Base-by-base conservation (phyloP, 2,113 vertebrate genomes). In the Chrysemys picta region DNA sequence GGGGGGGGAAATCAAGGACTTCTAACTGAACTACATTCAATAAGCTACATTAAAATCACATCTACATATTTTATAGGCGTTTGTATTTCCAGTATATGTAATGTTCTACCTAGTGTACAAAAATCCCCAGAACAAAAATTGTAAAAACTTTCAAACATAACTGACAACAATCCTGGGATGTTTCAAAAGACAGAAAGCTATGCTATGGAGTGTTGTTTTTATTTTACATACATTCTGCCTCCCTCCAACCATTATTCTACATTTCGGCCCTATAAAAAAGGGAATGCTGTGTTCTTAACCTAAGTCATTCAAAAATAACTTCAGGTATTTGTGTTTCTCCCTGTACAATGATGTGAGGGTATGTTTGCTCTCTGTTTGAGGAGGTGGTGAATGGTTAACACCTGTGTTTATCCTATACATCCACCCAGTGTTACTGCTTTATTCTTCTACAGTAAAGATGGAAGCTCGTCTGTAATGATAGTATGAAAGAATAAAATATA, bases 101-200 rank as follows among this genome's bases (percentile, higher is more conserved):
- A 27, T 14, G 59, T 82, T 57, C 69, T 35, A 85, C 57, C 49
- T 57, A 86, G 52, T 0, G 0, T 35, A 24, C 82, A 87, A 95
- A 85, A 53, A 91, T 50, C 24, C 75, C 10, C 52, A 82, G 54
- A 79, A 7, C 38, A 3, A 1, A 59, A 69, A 65, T 21, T n/a
- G n/a, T 81, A 75, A 89, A 87, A 96, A 91, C 69, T 59, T 56
- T 84, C 83, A 78, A 59, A 94, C 59, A 87, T 21, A 17, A 79
- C 79, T 21, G 54, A 80, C 80, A 31, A 54, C 3, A 76, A 56
- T 87, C 79, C 80, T 87, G 47, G 31, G 31, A 47, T 59, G 80
- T 54, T 87, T 87, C 83, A 82, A 91, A 69, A 22, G 8, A 56
- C 22, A 19, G 2, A 25, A 10, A 95, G 10, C 21, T 47, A 85